Conservation (phyloP, 2,113 vertebrate species). For the Neopipo cinnamomea region DNA sequence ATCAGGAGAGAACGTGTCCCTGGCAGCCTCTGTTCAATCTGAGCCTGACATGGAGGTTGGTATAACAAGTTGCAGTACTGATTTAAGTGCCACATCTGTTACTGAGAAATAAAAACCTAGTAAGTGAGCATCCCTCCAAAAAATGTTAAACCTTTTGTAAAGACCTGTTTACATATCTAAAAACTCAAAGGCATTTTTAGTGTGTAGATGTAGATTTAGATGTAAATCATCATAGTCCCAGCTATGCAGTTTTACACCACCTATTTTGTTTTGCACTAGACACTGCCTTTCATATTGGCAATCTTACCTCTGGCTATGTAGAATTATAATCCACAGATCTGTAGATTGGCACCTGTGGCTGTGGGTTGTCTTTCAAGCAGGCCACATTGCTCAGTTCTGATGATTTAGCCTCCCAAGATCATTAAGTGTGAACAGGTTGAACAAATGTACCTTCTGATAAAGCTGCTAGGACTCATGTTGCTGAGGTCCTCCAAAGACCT, state of each 20-base stretch:
- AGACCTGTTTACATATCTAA: background rate
- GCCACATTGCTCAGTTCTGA: background rate
- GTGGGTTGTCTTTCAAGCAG: background rate
- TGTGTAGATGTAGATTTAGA: background rate
- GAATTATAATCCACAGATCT: rapidly evolving
- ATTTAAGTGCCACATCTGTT: background rate
- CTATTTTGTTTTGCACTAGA: background rate
- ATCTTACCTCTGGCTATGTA: background rate
- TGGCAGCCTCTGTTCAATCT: background rate
- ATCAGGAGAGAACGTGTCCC: background rate
- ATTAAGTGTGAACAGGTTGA: background rate
- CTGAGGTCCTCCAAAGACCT: background rate
- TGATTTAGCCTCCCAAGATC: background rate
- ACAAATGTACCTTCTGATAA: background rate
- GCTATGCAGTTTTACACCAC: background rate
- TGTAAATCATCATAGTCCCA: background rate
- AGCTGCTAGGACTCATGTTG: background rate
- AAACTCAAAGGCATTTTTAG: background rate
- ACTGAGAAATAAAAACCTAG: background rate
- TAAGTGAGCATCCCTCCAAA: background rate
- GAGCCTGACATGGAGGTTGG: background rate
- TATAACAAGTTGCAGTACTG: background rate
- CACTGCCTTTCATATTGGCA: background rate
- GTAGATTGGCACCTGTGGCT: background rate
- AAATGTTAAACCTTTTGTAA: background rate